Evolutionary conservation across 2,888 invertebrate genomes (phyloP).

Genomic region (Drosophila rubida): DNA sequence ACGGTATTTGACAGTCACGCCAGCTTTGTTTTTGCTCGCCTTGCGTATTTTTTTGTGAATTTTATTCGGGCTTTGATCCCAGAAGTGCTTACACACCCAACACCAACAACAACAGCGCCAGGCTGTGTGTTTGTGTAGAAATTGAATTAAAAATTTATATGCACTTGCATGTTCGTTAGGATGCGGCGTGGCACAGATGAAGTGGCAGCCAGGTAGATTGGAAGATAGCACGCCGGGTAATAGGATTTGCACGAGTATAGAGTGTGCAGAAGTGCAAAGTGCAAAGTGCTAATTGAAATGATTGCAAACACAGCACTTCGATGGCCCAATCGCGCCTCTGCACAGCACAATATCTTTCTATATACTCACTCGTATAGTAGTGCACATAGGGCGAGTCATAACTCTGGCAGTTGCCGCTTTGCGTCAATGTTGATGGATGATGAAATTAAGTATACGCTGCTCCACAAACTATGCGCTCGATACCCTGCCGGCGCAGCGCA

Average conservation of each 20-base stretch:
- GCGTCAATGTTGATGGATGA: background rate
- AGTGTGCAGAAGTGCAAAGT: slow-evolving; percentile 9
- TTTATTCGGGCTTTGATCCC: slow-evolving; percentile 29
- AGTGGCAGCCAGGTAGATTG: background rate
- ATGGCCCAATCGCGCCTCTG: slow-evolving; percentile 1
- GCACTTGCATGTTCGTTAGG: slow-evolving; percentile 15
- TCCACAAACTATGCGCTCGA: background rate
- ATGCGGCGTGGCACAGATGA: background rate
- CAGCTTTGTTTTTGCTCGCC: background rate
- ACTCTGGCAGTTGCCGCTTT: background rate
- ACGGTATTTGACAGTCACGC: background rate
- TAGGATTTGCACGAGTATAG: slow-evolving; percentile 36
- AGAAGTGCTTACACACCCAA: slow-evolving; percentile 21
- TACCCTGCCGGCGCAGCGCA: slow-evolving; percentile 2
- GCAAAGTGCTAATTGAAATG: slow-evolving; percentile 41
- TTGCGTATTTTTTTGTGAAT: slow-evolving; percentile 5
- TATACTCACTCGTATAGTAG: background rate
- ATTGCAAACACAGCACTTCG: slow-evolving; percentile 6
- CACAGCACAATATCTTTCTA: background rate
- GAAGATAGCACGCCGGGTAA: slow-evolving; percentile 7
- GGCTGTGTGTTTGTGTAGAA: slow-evolving; percentile 41
- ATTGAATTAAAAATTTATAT: slow-evolving; percentile 61
- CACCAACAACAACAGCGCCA: slow-evolving; percentile 2
- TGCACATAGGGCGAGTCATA: background rate
- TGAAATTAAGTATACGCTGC: slow-evolving; percentile 3